A percentile compares a stretch with the other conserved stretches of the same genome.
These are phyloP conservation scores for Anhinga anhinga DNA, from an alignment of 2,113 vertebrate genomes.

Conservation along the genomic window DNA sequence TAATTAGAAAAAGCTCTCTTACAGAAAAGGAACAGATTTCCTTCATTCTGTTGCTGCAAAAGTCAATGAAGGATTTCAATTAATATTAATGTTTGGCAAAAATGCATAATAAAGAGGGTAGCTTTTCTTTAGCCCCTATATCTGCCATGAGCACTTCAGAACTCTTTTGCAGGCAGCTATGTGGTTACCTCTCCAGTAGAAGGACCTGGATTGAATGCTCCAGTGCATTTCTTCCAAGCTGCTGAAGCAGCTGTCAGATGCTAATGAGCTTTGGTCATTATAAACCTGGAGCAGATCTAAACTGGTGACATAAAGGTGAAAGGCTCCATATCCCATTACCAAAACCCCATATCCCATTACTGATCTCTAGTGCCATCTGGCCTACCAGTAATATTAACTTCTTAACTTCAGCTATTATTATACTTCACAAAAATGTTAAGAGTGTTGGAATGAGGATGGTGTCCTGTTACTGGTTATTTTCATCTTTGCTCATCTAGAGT, in stretches of 20 bases:
- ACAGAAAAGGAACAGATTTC: background rate
- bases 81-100: background rate
- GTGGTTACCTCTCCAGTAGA: background rate
- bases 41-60: background rate
- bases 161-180: background rate
- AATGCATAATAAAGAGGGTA: background rate
- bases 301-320: constrained; percentile 65
- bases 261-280: constrained; percentile 57
- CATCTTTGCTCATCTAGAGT: constrained; percentile 42
- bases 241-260: constrained; percentile 55
- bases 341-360: constrained; percentile 58
- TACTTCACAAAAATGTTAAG: constrained; percentile 56
- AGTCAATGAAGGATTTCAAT: background rate
- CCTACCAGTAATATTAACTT: constrained; percentile 53
- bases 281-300: constrained; percentile 53
- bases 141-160: background rate
- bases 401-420: constrained; percentile 63
- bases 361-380: constrained; percentile 52
- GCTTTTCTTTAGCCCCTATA: background rate
- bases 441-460: constrained; percentile 51
- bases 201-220: background rate
- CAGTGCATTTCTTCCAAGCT: constrained; percentile 10
- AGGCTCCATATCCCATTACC: constrained; percentile 53
- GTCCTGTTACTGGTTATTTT: constrained; percentile 64
- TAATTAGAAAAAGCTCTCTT: background rate